A percentile compares a stretch with the other conserved stretches of the same genome.
Evolutionary conservation across 2,113 vertebrate genomes (phyloP).

Genomic region (Parus major): DNA sequence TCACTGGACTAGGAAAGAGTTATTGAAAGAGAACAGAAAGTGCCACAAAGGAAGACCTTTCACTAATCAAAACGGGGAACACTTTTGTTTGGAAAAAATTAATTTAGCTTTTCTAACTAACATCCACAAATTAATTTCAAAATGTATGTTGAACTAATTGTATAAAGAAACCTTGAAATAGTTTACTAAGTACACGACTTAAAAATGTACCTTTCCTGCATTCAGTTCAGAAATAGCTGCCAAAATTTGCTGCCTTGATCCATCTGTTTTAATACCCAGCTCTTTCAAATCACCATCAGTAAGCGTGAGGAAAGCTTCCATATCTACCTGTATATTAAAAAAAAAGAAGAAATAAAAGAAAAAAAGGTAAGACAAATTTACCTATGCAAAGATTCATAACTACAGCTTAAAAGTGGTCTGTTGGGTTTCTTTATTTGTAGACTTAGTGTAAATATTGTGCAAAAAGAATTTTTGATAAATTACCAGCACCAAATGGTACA

Average conservation of each 20-base stretch:
- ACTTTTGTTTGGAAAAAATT: background rate
- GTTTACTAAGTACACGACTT: background rate
- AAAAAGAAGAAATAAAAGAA: background rate
- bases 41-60: background rate
- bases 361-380: background rate
- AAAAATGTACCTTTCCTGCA: slow-evolving; percentile 88
- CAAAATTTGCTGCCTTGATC: slow-evolving; percentile 93
- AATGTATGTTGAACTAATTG: background rate
- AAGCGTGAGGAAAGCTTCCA: slow-evolving; percentile 96
- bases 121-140: background rate
- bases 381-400: background rate
- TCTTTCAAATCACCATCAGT: slow-evolving; percentile 97
- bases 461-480: background rate
- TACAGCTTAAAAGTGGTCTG: background rate
- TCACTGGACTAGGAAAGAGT: background rate
- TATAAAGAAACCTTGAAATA: background rate
- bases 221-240: slow-evolving; percentile 97
- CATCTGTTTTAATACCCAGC: slow-evolving; percentile 95
- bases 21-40: background rate
- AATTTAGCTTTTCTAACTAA: background rate
- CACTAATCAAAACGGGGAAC: background rate
- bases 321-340: slow-evolving; percentile 83
- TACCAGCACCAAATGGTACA: background rate
- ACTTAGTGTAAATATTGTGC: background rate
- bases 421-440: background rate